phyloP scores from a whole-genome alignment of 2,797 vertebrate species.

The Enteromius trimaculatus region DNA sequence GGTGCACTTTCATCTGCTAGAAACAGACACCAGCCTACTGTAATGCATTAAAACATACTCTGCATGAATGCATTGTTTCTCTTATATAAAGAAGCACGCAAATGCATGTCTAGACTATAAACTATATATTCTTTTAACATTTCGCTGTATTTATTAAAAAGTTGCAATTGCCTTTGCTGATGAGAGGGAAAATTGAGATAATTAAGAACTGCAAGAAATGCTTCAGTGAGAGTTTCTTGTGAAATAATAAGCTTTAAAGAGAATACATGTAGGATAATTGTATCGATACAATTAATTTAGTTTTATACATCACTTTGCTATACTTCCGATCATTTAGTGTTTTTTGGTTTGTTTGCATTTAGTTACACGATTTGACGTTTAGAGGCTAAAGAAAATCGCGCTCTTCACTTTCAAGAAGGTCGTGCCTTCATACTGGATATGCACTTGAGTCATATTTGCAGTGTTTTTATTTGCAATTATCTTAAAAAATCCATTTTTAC shows the following conservation, averaged over 20 bases:
- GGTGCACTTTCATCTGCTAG: background rate
- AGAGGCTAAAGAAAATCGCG: background rate
- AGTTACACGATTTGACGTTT: accelerated
- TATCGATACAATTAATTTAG: background rate
- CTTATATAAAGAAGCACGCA: background rate
- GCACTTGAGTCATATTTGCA: background rate
- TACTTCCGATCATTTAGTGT: background rate
- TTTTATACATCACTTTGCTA: background rate
- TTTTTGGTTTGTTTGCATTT: background rate
- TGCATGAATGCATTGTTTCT: background rate
- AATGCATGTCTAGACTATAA: background rate
- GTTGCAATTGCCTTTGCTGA: background rate
- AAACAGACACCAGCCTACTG: background rate
- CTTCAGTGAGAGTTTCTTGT: background rate
- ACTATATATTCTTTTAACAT: background rate
- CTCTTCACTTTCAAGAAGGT: background rate
- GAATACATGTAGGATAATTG: background rate
- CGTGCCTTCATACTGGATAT: background rate
- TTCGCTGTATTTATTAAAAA: background rate
- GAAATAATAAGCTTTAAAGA: background rate
- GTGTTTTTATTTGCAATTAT: background rate
- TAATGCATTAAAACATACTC: background rate
- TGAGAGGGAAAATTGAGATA: too few species aligned
- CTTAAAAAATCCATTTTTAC: background rate
- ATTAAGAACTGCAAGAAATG: background rate